A percentile compares a stretch with the other conserved stretches of the same genome.
Evolutionary conservation across 2,797 vertebrate species (phyloP).

Genomic region (Sebastes oblongus): DNA sequence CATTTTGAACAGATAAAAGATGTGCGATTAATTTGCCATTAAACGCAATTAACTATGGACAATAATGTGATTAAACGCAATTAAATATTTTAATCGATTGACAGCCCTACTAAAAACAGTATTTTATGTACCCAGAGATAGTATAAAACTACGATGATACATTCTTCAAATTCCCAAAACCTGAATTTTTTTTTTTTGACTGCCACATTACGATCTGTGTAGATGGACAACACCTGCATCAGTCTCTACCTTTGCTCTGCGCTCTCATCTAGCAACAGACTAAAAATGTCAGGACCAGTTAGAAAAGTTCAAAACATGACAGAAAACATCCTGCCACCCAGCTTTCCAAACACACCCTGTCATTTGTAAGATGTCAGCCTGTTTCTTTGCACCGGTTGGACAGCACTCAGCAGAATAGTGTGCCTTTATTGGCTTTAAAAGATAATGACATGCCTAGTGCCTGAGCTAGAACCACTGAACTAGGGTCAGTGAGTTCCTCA

Average conservation of each 20-base stretch:
- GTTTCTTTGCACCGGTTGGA: conserved; percentile 51
- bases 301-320: conserved; percentile 58
- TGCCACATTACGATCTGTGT: neutral
- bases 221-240: neutral
- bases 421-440: conserved; percentile 76
- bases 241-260: neutral
- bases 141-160: neutral
- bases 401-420: conserved; percentile 46
- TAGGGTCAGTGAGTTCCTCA: conserved; percentile 59
- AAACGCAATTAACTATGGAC: no score
- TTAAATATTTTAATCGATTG: no score
- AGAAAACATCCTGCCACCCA: conserved; percentile 57
- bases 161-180: neutral
- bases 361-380: conserved; percentile 57
- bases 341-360: conserved; percentile 60
- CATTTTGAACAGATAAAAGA: no score
- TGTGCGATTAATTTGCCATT: no score
- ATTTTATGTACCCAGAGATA: neutral
- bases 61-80: no score
- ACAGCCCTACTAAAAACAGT: neutral
- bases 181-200: conserved; percentile 4
- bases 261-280: conserved; percentile 12
- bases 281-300: conserved; percentile 58
- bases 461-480: conserved; percentile 40
- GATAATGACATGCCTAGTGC: conserved; percentile 65